Base-by-base conservation (phyloP, 2,888 invertebrate species). In the Apantesis nais region DNA sequence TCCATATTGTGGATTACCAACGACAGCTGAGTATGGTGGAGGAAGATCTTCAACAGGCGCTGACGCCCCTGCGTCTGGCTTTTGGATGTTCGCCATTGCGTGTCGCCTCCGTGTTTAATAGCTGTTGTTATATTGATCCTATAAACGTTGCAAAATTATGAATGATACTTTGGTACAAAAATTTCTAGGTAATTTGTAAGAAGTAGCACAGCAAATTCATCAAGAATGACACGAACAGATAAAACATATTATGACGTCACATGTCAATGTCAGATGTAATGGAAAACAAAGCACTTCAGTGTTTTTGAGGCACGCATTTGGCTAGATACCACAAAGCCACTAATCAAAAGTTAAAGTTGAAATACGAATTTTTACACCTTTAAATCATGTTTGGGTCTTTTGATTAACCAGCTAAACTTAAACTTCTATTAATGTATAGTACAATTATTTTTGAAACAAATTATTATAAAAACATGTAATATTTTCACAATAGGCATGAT, bases 21-120 rank as follows among this genome's bases (percentile, higher is more conserved):
- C 92, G 7, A 95, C 94, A 31, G 93, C 88, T 2, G 94, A 92
- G 80, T 95, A 95, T 5, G 95, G 94, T 39, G 95, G 95, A 34
- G 95, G 95, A 77, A 94, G 89, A 88, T 95, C 95, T 76, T 91
- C 91, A 62, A 48, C 62, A 31, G 91, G 87, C 60, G 89, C 91
- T 70, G 88, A 83, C 71, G 92, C 85, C 64, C 81, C 83, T 73
- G 77, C 75, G 79, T 78, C 86, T 44, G 89, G 84, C 69, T 86
- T 89, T 82, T 87, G 85, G 77, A 80, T 85, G 77, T 82, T 88
- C 72, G 91, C 88, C 93, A 93, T 93, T 81, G 58, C 66, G 60
- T 39, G 64, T 60, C 67, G 39, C 44, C 34, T 67, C 29, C 60
- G 7, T 52, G 41, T 72, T 7, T 68, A 29, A 11, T 73, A 60